phyloP scores from a whole-genome alignment of 1,140 invertebrate species.

The Zophobas atratus region DNA sequence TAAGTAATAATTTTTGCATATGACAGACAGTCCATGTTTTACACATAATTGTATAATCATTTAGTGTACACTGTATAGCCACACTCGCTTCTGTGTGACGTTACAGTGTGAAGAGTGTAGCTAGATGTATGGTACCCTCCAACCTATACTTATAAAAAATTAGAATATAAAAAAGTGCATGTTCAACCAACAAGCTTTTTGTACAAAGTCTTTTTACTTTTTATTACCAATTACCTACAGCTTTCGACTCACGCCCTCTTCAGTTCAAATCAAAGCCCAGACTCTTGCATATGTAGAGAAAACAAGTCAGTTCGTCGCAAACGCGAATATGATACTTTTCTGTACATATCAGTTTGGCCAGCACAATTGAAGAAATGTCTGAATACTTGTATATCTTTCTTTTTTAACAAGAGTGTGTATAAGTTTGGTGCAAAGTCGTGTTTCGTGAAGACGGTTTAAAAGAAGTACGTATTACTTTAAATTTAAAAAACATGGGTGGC shows the following conservation, averaged over 20 bases:
- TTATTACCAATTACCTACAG: slow-evolving; percentile 27
- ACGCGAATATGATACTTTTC: background rate
- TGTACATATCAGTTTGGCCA: background rate
- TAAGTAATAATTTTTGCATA: slow-evolving; percentile 65
- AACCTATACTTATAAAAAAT: slow-evolving; percentile 65
- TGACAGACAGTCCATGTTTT: slow-evolving; percentile 64
- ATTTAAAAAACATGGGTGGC: slow-evolving; percentile 63
- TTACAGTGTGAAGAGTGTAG: slow-evolving; percentile 63
- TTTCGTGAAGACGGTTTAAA: slow-evolving; percentile 38
- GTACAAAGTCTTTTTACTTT: slow-evolving; percentile 63
- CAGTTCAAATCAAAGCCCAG: slow-evolving; percentile 1
- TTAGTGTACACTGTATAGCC: slow-evolving; percentile 24
- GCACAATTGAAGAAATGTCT: slow-evolving; percentile 30
- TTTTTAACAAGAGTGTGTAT: slow-evolving; percentile 55
- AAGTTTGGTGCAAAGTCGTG: slow-evolving; percentile 20
- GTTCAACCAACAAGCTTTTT: slow-evolving; percentile 67
- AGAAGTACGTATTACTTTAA: slow-evolving; percentile 54
- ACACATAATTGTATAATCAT: slow-evolving; percentile 48
- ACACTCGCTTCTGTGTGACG: slow-evolving; percentile 55
- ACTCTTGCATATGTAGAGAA: slow-evolving; percentile 3
- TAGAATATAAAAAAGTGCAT: slow-evolving; percentile 66
- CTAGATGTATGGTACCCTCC: slow-evolving; percentile 68
- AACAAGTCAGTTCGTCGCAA: background rate
- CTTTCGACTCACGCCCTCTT: slow-evolving; percentile 40
- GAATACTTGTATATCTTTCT: slow-evolving; percentile 60